phyloP scores from a whole-genome alignment of 2,797 vertebrate species.

The Distichodus sexfasciatus region DNA sequence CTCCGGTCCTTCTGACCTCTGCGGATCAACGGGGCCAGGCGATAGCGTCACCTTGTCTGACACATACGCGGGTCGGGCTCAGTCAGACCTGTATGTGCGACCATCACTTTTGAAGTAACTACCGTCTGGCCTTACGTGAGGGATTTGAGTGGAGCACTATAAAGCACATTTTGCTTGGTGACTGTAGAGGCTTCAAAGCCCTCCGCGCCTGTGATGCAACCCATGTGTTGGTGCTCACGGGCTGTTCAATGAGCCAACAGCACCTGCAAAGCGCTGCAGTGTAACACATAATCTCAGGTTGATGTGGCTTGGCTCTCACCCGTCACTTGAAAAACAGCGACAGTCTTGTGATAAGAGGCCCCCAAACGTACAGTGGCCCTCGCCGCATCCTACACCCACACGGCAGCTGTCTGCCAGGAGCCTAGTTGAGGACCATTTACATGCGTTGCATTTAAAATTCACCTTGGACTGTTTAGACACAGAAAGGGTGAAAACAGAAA shows the following conservation, averaged over 20 bases:
- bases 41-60: conserved; percentile 83
- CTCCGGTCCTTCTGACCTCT: conserved; percentile 76
- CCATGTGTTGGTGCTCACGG: neutral
- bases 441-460: neutral
- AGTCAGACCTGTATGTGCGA: conserved; percentile 89
- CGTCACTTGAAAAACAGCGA: conserved; percentile 29
- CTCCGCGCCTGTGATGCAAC: neutral
- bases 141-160: neutral
- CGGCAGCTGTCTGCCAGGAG: conserved; percentile 3
- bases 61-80: conserved; percentile 84
- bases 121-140: conserved; percentile 33
- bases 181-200: neutral
- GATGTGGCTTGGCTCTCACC: conserved; percentile 11
- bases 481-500: neutral
- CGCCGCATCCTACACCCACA: conserved; percentile 21
- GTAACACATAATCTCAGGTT: conserved; percentile 35
- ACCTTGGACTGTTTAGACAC: neutral
- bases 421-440: neutral
- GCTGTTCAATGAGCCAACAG: conserved; percentile 25
- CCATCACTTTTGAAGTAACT: conserved; percentile 91
- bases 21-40: conserved; percentile 89
- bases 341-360: conserved; percentile 15
- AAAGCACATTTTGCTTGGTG: neutral
- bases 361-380: neutral
- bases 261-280: conserved; percentile 13